A percentile compares a stretch with the other conserved stretches of the same genome.
Conservation (phyloP, 2,113 vertebrate species). For the Perca fluviatilis region DNA sequence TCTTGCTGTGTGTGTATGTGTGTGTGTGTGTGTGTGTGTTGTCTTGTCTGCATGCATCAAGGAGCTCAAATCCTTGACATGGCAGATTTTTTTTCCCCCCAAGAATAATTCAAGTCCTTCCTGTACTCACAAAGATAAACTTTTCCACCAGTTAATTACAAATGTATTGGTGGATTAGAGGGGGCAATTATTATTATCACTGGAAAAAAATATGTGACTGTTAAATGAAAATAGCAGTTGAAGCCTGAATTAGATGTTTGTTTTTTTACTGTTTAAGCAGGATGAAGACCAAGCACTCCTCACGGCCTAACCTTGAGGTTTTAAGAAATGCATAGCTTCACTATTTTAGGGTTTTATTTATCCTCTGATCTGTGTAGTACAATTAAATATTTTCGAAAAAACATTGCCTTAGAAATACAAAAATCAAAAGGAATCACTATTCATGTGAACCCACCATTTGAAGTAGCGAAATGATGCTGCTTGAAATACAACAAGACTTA, state of each 20-base stretch:
- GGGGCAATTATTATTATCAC: constrained; percentile 69
- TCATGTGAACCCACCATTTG: constrained; percentile 4
- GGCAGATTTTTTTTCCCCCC: constrained; percentile 35
- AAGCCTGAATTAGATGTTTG: constrained; percentile 56
- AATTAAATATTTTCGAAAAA: constrained; percentile 6
- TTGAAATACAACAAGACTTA: not conserved
- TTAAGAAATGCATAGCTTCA: constrained; percentile 43
- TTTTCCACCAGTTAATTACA: constrained; percentile 66
- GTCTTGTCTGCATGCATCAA: not conserved
- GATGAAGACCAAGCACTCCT: constrained; percentile 47
- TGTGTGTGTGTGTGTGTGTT: constrained; percentile 11
- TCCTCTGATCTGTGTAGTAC: constrained; percentile 12
- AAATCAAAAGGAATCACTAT: constrained; percentile 30
- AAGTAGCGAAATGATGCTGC: not conserved
- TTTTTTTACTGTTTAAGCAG: constrained; percentile 60
- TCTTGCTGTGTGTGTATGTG: constrained; percentile 16
- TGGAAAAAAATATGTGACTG: constrained; percentile 55
- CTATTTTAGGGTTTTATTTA: constrained; percentile 45
- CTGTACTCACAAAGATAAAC: constrained; percentile 62
- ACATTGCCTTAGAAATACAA: constrained; percentile 4
- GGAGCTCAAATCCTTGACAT: constrained; percentile 63
- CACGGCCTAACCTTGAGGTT: constrained; percentile 26
- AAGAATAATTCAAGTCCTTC: constrained; percentile 60
- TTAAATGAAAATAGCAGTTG: constrained; percentile 50
- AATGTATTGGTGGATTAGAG: constrained; percentile 71